Conservation (phyloP, 1,140 invertebrate species). For the Drosophila baimaii region DNA sequence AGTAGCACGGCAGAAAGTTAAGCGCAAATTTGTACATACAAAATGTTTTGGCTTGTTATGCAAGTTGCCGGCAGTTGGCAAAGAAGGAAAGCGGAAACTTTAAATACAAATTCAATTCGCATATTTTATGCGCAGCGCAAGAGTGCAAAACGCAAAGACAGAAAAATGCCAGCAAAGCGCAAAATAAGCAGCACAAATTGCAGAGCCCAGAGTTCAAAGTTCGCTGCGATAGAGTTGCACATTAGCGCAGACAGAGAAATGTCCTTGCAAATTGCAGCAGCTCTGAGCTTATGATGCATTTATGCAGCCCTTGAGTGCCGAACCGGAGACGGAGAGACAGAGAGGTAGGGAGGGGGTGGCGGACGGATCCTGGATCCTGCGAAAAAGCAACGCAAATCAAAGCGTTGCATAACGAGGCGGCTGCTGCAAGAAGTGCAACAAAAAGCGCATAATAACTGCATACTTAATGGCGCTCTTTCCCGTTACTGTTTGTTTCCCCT, state of each 20-base stretch:
- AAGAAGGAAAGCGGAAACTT: conserved; percentile 63
- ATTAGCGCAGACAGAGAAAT: conserved; percentile 74
- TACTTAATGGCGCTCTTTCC: conserved; percentile 68
- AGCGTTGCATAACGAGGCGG: conserved; percentile 69
- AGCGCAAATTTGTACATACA: conserved; percentile 77
- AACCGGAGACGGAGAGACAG: conserved; percentile 6
- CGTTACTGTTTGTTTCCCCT: conserved; percentile 26
- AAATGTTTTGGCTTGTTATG: conserved; percentile 80
- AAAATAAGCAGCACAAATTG: conserved; percentile 79
- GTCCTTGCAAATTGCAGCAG: conserved; percentile 68
- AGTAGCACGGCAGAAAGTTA: conserved; percentile 61
- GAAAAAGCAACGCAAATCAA: conserved; percentile 55
- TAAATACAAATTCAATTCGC: conserved; percentile 83
- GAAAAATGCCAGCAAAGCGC: conserved; percentile 73
- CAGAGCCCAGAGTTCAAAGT: conserved; percentile 67
- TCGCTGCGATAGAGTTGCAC: conserved; percentile 64
- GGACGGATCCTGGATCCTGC: conserved; percentile 16
- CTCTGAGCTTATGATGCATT: conserved; percentile 77
- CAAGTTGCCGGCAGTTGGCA: conserved; percentile 59
- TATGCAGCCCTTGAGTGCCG: conserved; percentile 71
- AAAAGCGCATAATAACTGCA: conserved; percentile 81
- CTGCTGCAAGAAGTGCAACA: conserved; percentile 74
- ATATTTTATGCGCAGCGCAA: conserved; percentile 74
- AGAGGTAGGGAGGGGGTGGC: background rate
- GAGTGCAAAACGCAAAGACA: conserved; percentile 62